Conservation (phyloP, 2,888 invertebrate genomes). For the Rosalia funebris region DNA sequence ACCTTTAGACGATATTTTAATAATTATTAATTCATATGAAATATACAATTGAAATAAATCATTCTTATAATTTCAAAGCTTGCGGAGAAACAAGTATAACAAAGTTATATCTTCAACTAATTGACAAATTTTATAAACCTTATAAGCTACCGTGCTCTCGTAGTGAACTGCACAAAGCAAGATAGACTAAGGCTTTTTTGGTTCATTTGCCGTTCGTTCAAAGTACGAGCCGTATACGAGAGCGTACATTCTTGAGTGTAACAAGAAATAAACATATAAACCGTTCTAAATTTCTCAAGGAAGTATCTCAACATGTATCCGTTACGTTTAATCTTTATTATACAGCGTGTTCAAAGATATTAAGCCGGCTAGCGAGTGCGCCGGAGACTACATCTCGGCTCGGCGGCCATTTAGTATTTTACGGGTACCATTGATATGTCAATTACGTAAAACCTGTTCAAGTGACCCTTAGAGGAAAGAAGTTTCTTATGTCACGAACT, state of each 20-base stretch:
- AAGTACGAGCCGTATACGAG: not conserved
- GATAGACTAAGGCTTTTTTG: not conserved
- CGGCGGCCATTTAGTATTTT: slow-evolving; percentile 54
- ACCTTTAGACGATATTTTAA: no score
- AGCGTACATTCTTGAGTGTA: slow-evolving; percentile 23
- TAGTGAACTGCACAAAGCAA: not conserved
- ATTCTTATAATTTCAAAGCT: no score
- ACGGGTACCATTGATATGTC: slow-evolving; percentile 58
- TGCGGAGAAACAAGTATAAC: no score
- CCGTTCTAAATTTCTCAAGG: slow-evolving; percentile 40
- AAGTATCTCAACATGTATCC: slow-evolving; percentile 39
- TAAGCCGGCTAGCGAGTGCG: slow-evolving; percentile 40
- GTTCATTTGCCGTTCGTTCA: not conserved
- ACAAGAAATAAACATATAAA: slow-evolving; percentile 25
- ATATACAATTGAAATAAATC: no score
- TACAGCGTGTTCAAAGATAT: slow-evolving; percentile 45
- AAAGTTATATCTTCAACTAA: no score
- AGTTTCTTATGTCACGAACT: slow-evolving; percentile 54
- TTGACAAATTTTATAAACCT: no score
- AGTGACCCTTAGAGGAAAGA: slow-evolving; percentile 53
- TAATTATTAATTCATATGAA: no score
- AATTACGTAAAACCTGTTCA: slow-evolving; percentile 57
- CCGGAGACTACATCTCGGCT: slow-evolving; percentile 42
- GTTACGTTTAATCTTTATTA: slow-evolving; percentile 46
- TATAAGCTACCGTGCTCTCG: no score